Evolutionary conservation across 2,797 vertebrate genomes (phyloP), one percentile per base, ranked within the genome.

Genomic region (Enteromius paludinosus): DNA sequence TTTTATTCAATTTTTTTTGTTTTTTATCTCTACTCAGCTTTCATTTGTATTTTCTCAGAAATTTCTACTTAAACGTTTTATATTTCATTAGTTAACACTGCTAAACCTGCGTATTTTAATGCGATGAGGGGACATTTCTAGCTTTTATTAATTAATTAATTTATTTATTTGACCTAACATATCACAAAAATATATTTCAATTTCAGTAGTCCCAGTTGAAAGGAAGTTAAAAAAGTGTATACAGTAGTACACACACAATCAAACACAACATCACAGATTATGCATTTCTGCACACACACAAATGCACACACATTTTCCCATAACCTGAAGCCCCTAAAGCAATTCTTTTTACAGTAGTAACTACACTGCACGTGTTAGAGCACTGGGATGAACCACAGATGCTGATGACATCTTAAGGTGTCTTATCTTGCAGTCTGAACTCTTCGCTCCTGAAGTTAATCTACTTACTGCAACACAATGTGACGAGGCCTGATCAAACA

Each of bases 371-470:
- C 25, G 68, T 5, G 65, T 12, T 38, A 54, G 23, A 35, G 20
- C 62, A 18, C 1, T 28, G 14, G 33, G 49, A 38, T 61, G 38
- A 78, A 73, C 41, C 54, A 41, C 54, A 78, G 59, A 62, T 33
- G 7, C 75, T 77, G 79, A 61, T 73, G 75, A 78, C 65, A 77
- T 66, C 68, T 66, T 66, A 25, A 72, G 56, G 56, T 66, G 56
- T 78, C 73, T 85, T 78, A 85, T 86, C 84, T 70, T 30, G 23
- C 25, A 73, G 20, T 75, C 71, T 66, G 68, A 56, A 78, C 41
- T 64, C 61, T 64, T 59, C 76, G 75, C 65, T 79, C 80, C 17
- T 25, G 23, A 12, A 2, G 14, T 75, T 79, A 83, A 83, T 49
- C 65, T 61, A 64, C 77, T 70, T 79, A 79, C 43, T 38, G 66